Conservation (phyloP, 1,140 invertebrate species). For the Aplysia californica region DNA sequence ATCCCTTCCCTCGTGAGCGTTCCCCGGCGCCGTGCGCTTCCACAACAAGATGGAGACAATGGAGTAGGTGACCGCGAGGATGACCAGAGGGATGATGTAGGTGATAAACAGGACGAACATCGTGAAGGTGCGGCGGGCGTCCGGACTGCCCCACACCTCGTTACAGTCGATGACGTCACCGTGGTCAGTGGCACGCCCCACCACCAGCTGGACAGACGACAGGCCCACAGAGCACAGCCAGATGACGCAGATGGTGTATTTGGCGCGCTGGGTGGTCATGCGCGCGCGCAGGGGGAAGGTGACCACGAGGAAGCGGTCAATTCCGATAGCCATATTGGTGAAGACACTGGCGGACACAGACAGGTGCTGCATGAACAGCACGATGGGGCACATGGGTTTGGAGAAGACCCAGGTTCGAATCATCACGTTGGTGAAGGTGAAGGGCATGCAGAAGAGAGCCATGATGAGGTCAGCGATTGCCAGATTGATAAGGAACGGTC, state of each 20-base stretch:
- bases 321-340: slow-evolving; percentile 64
- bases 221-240: slow-evolving; percentile 68
- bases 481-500: slow-evolving; percentile 82
- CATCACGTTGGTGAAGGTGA: slow-evolving; percentile 63
- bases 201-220: slow-evolving; percentile 68
- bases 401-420: slow-evolving; percentile 59
- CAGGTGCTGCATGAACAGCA: slow-evolving; percentile 61
- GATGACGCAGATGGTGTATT: slow-evolving; percentile 65
- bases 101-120: slow-evolving; percentile 69
- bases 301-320: slow-evolving; percentile 60
- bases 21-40: slow-evolving; percentile 69
- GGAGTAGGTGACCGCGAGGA: slow-evolving; percentile 70
- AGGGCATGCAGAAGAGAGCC: slow-evolving; percentile 66
- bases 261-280: slow-evolving; percentile 45
- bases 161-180: slow-evolving; percentile 31
- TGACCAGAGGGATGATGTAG: slow-evolving; percentile 69
- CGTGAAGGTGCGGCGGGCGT: slow-evolving; percentile 65
- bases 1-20: slow-evolving; percentile 69
- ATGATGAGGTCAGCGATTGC: slow-evolving; percentile 68
- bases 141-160: slow-evolving; percentile 49
- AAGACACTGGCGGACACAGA: slow-evolving; percentile 61
- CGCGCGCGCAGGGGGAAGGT: slow-evolving; percentile 56
- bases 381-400: slow-evolving; percentile 59
- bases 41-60: slow-evolving; percentile 64
- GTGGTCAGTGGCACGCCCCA: slow-evolving; percentile 61